Evolutionary conservation across 2,113 vertebrate genomes (phyloP), one percentile per base, ranked within the genome.

Genomic region (Corythornis vintsioides): DNA sequence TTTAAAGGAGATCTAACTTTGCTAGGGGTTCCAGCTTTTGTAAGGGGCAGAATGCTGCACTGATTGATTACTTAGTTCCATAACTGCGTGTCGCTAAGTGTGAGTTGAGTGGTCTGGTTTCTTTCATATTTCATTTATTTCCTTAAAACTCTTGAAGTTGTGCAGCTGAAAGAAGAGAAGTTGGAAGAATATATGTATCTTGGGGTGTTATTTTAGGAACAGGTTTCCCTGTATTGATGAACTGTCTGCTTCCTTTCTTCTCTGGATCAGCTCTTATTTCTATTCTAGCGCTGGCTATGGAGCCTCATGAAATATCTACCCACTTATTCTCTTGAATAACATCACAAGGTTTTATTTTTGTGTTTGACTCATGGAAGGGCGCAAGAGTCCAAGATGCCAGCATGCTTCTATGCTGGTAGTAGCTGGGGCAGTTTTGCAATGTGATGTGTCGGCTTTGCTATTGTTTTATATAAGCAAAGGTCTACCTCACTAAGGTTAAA

Each of bases 1-100:
- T 88, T 78, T 80, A 77, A 94, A 92, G 38, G 33, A 59, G 7
- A 38, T 85, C 52, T 89, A 67, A 90, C 94, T 94, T 93, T 92
- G 53, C 76, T 59, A 7, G 22, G 4, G 14, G 14, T 16, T 61
- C 4, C 3, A 60, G 56, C 7, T 61, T 91, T 92, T 83, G 28
- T 89, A 63, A 57, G 33, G 50, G 59, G 8, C 25, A 91, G 67
- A 95, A 94, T 66, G 21, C 43, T 83, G 60, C 33, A 22, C 29
- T 74, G 29, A 33, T 85, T 52, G 67, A 29, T 88, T 88, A 74
- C 20, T 40, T 59, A 71, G 18, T 75, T 57, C 26, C 38, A 7
- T 22, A 81, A 69, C 52, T 45, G 12, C 8, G 15, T 35, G 8
- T 31, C 83, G 14, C n/a, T 75, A 57, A 60, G 31, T 47, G 50